These are phyloP conservation scores for Calyptommatus sinebrachiatus DNA, from an alignment of 2,113 vertebrate genomes.

Conservation along the genomic window DNA sequence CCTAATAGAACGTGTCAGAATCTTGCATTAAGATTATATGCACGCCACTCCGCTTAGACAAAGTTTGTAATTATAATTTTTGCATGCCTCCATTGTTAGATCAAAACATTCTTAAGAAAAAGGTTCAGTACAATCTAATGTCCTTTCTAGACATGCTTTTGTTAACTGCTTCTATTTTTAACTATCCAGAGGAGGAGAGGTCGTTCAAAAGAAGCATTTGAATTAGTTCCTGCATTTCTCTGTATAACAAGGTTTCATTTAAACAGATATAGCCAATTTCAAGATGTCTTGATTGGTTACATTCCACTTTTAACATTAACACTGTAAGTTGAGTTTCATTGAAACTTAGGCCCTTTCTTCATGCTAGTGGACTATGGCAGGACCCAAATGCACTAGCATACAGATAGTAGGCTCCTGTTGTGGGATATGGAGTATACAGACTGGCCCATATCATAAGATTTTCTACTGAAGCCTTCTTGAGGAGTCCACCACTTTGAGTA, in stretches of 20 bases:
- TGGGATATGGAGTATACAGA: too few relatives aligned
- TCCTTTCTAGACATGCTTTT: neutral
- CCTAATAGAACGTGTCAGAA: constrained; percentile 1
- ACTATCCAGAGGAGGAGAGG: neutral
- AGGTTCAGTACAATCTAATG: neutral
- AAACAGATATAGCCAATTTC: neutral
- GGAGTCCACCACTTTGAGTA: too few relatives aligned
- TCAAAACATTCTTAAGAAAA: neutral
- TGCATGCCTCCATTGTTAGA: fast-evolving
- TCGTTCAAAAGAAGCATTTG: neutral
- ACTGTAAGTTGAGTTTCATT: too few relatives aligned
- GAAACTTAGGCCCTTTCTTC: too few relatives aligned
- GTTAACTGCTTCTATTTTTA: neutral
- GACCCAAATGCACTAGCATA: too few relatives aligned
- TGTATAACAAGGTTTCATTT: neutral
- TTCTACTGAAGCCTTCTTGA: too few relatives aligned
- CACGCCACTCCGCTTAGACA: constrained; percentile 9
- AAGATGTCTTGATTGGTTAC: too few relatives aligned
- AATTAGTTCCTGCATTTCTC: neutral
- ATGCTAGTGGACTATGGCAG: too few relatives aligned
- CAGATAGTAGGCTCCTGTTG: too few relatives aligned
- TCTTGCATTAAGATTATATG: constrained; percentile 8
- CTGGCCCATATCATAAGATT: too few relatives aligned
- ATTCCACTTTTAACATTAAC: too few relatives aligned
- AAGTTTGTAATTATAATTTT: neutral